These are phyloP conservation scores for Alitta virens DNA, from an alignment of 2,888 invertebrate genomes.

Conservation along the genomic window DNA sequence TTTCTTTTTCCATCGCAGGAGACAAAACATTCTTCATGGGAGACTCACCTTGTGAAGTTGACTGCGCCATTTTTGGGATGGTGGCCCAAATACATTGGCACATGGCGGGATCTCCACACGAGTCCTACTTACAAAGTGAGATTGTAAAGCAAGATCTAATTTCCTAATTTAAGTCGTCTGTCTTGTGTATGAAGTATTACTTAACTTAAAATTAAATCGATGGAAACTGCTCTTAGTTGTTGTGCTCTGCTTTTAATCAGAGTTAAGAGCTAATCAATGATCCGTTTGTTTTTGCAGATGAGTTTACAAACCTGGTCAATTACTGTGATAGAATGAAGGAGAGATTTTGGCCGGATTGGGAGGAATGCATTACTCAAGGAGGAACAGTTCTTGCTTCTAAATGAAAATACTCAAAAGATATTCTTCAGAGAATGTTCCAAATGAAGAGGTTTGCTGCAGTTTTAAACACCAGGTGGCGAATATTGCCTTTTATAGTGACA, in stretches of 20 bases:
- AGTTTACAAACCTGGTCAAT: conserved; percentile 39
- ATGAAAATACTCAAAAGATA: no score
- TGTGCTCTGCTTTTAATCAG: no score
- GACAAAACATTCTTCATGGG: background rate
- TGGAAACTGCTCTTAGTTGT: no score
- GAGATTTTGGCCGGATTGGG: conserved; percentile 54
- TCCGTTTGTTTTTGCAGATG: background rate
- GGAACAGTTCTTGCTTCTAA: background rate
- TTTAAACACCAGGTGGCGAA: no score
- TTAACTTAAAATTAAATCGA: no score
- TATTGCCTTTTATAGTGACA: no score
- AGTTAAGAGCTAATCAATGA: no score
- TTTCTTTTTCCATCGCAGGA: background rate
- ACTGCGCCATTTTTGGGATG: background rate
- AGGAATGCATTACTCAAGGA: conserved; percentile 24
- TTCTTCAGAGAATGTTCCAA: no score
- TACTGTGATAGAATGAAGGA: conserved; percentile 50
- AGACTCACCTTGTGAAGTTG: background rate
- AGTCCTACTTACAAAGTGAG: conserved; percentile 30
- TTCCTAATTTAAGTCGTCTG: no score
- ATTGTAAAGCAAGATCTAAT: no score
- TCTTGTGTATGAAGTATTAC: no score
- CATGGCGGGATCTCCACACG: background rate
- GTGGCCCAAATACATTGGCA: background rate
- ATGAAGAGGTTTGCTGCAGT: no score